These are phyloP conservation scores for Hipparchia sbordonii DNA, from an alignment of 2,888 invertebrate species.

Conservation along the genomic window DNA sequence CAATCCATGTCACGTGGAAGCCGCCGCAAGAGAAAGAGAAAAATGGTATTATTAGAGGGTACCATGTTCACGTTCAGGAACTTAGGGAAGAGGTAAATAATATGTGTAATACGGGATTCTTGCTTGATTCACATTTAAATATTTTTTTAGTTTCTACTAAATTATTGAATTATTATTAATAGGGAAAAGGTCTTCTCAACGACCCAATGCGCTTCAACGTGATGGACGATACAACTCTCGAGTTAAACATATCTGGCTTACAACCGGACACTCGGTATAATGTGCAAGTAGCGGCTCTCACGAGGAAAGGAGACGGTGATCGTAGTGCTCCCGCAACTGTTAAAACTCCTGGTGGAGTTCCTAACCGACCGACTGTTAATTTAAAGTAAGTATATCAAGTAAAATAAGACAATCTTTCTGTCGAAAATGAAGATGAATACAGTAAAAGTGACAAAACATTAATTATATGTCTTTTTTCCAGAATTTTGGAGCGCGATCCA, in stretches of 20 bases:
- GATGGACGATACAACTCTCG: conserved; percentile 88
- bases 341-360: conserved; percentile 96
- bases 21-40: conserved; percentile 95
- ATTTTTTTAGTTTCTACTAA: not conserved
- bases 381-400: conserved; percentile 85
- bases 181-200: conserved; percentile 91
- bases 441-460: not conserved
- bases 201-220: conserved; percentile 95
- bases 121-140: not conserved
- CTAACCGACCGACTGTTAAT: conserved; percentile 91
- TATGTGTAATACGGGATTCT: too few species aligned
- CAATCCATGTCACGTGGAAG: conserved; percentile 97
- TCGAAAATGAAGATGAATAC: not conserved
- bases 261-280: conserved; percentile 98
- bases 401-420: not conserved
- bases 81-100: conserved; percentile 89
- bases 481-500: conserved; percentile 93
- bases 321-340: conserved; percentile 92
- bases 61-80: conserved; percentile 97
- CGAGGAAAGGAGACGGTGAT: conserved; percentile 98
- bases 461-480: conserved; percentile 60
- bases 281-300: conserved; percentile 97
- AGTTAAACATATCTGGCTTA: conserved; percentile 93
- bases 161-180: conserved; percentile 23
- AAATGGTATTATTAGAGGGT: conserved; percentile 97